phyloP scores from a whole-genome alignment of 2,888 invertebrate genomes.

The Drosophila bunnanda region DNA sequence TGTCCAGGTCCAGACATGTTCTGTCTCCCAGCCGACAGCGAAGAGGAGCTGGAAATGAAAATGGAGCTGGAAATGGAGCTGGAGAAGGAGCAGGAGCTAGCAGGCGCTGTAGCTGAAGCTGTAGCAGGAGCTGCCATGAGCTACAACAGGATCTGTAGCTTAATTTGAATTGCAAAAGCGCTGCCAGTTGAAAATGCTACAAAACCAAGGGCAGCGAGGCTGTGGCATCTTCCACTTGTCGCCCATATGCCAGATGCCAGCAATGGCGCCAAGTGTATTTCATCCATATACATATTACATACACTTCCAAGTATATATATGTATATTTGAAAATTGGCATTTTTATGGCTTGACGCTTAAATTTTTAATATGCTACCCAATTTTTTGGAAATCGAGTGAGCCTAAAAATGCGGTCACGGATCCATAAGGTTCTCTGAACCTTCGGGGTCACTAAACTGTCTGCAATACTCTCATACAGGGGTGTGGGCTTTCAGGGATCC shows the following conservation, averaged over 20 bases:
- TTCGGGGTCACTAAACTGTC: conserved; percentile 35
- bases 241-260: conserved; percentile 20
- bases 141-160: not conserved
- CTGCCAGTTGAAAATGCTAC: conserved; percentile 20
- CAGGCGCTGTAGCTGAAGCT: not conserved
- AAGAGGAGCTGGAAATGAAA: not conserved
- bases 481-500: not conserved
- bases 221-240: conserved; percentile 4
- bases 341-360: conserved; percentile 57
- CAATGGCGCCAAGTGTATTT: not conserved
- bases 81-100: not conserved
- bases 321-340: conserved; percentile 59
- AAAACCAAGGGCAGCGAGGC: not conserved
- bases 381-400: conserved; percentile 42
- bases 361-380: conserved; percentile 64
- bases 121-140: not conserved
- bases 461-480: not conserved
- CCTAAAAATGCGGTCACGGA: conserved; percentile 23
- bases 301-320: not conserved
- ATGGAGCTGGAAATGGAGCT: not conserved
- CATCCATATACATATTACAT: not conserved
- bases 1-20: conserved; percentile 29
- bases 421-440: conserved; percentile 47
- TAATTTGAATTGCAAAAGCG: conserved; percentile 50
- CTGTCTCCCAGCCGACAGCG: not conserved